These are phyloP conservation scores for Notospermus geniculatus DNA, from an alignment of 1,140 invertebrate genomes.

Conservation along the genomic window DNA sequence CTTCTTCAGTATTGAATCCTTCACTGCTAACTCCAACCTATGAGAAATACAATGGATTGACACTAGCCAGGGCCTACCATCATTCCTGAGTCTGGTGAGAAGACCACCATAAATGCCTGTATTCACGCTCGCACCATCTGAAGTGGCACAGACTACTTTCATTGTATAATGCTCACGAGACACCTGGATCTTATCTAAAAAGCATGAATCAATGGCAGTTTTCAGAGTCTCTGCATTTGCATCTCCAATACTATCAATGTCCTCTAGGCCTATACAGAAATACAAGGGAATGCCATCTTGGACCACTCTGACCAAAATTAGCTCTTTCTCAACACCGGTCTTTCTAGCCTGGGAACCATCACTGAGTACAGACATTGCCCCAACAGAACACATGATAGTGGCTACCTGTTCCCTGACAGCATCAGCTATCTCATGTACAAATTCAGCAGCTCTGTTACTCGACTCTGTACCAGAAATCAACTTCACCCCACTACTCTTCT, in stretches of 20 bases:
- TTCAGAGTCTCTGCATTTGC: conserved; percentile 1
- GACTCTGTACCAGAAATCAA: neutral
- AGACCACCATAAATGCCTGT: neutral
- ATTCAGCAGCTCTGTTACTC: neutral
- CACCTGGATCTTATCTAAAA: neutral
- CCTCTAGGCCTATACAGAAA: neutral
- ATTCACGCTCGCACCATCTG: conserved; percentile 1
- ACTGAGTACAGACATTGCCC: no score
- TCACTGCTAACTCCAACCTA: neutral
- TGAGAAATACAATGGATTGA: neutral
- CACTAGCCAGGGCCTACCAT: neutral
- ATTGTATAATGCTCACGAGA: neutral
- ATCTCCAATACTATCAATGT: neutral
- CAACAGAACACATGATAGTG: no score
- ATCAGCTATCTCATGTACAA: neutral
- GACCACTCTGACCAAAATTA: conserved; percentile 1
- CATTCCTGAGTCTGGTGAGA: neutral
- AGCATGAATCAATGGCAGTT: neutral
- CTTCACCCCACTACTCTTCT: neutral
- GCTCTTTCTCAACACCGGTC: conserved; percentile 7
- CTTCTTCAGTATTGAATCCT: neutral
- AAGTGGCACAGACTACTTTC: neutral
- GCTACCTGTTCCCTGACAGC: neutral
- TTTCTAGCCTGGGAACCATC: conserved; percentile 6
- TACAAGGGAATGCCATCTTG: neutral